Base-by-base conservation (phyloP, 2,888 invertebrate genomes). In the Chloroclystis v-ata region DNA sequence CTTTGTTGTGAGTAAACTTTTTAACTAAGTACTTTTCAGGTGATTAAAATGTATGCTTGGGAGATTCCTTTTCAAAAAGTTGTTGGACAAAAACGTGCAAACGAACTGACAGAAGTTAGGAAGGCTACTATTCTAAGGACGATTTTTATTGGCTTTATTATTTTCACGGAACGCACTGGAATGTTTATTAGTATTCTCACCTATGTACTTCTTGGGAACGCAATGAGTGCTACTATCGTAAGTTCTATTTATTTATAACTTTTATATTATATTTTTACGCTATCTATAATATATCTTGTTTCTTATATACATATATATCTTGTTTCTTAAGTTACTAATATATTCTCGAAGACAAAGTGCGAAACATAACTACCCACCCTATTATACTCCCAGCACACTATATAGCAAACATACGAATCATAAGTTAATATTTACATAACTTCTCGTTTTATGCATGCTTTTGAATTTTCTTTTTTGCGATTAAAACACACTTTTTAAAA, bases 21-120 rank as follows among this genome's bases (percentile, higher is more conserved):
- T 20, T 20, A 20, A 4, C 20, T 20, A 5, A 20, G n/a, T 29
- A 8, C 16, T 28, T n/a, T 33, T 54, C 84, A 95, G 89, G 96
- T 97, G 0, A 95, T 98, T 52, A 98, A 98, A 89, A 97, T 98
- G 97, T 98, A 97, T 71, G 95, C 96, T 1, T 98, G 98, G 95
- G 98, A 98, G 75, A 92, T 92, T 59, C 95, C 97, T 0, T 97
- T 98, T 67, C 92, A 94, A 56, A 90, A 92, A 50, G 89, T 97
- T 7, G 93, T 97, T 0, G 90, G 91, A 8, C 78, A 90, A 40
- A 93, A 94, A 8, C 83, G 97, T 67, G 89, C 87, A 71, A 91
- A 88, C 0, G 89, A 88, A 50, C 54, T 89, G 49, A 77, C 72
- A 45, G 87, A 92, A 56, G 89, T 93, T 0, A 89, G 78, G 13